Evolutionary conservation across 2,888 invertebrate genomes (phyloP).

Genomic region (Phoronis australis): DNA sequence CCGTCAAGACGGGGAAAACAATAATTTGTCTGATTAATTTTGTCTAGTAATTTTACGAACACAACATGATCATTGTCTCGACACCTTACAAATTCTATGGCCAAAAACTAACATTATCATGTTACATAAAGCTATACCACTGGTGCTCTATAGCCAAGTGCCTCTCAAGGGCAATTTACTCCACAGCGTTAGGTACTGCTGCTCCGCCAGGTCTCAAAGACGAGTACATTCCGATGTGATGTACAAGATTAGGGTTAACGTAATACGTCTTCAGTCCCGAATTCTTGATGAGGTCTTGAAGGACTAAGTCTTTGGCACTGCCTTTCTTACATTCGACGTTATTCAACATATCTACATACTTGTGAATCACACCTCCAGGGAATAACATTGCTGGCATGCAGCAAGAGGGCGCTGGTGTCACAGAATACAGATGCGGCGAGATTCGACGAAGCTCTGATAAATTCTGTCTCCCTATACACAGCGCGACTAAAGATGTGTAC

Average conservation of each 20-base stretch:
- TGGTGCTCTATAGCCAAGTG: no score
- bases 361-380: slow-evolving; percentile 21
- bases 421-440: slow-evolving; percentile 27
- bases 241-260: slow-evolving; percentile 42
- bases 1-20: no score
- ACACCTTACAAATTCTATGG: no score
- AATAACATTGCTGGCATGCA: slow-evolving; percentile 48
- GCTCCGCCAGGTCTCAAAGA: no score
- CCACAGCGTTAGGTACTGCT: no score
- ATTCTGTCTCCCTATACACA: slow-evolving; percentile 33
- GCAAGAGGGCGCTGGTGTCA: slow-evolving; percentile 39
- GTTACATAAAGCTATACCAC: no score
- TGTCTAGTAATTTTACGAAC: no score
- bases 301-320: slow-evolving; percentile 37
- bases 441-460: slow-evolving; percentile 31
- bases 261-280: slow-evolving; percentile 20
- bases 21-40: no score
- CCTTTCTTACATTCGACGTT: slow-evolving; percentile 20
- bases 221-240: slow-evolving; percentile 45
- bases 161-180: no score
- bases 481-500: slow-evolving; percentile 20
- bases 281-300: slow-evolving; percentile 25
- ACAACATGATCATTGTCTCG: no score
- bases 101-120: no score
- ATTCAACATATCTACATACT: slow-evolving; percentile 24